These are phyloP conservation scores for Poecilia latipinna DNA, from an alignment of 2,113 vertebrate genomes.

Conservation along the genomic window DNA sequence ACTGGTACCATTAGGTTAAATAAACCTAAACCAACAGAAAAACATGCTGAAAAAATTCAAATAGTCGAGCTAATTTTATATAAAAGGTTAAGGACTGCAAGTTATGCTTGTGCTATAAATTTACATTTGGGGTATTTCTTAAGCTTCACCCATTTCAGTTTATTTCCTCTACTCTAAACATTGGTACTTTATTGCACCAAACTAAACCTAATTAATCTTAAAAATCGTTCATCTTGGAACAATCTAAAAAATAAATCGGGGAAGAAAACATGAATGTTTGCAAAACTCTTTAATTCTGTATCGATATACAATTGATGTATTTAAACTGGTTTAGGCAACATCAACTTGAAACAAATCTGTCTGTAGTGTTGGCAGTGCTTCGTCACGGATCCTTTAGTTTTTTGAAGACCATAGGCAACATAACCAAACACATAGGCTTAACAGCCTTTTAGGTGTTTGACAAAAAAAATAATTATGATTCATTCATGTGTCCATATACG, in stretches of 20 bases:
- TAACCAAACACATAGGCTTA: slow-evolving; percentile 18
- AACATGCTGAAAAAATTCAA: neutral
- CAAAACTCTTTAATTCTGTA: slow-evolving; percentile 38
- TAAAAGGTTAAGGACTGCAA: no score
- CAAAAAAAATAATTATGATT: neutral
- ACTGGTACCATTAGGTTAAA: no score
- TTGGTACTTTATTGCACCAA: neutral
- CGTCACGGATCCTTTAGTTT: slow-evolving; percentile 33
- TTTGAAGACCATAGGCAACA: slow-evolving; percentile 25
- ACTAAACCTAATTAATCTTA: neutral
- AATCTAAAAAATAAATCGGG: neutral
- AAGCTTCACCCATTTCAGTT: neutral
- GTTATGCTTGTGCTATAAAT: neutral
- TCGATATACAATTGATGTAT: slow-evolving; percentile 12
- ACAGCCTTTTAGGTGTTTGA: slow-evolving; percentile 3
- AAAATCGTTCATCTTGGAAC: neutral
- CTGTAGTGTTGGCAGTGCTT: slow-evolving; percentile 39
- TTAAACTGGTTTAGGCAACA: slow-evolving; percentile 18
- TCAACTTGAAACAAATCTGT: slow-evolving; percentile 28
- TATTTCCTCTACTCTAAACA: neutral
- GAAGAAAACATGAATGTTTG: slow-evolving; percentile 11
- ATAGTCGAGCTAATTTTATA: neutral
- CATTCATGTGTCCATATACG: slow-evolving; percentile 10
- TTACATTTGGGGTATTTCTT: neutral
- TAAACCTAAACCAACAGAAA: neutral